Base-by-base conservation (phyloP, 2,888 invertebrate species). In the Troilus luridus region DNA sequence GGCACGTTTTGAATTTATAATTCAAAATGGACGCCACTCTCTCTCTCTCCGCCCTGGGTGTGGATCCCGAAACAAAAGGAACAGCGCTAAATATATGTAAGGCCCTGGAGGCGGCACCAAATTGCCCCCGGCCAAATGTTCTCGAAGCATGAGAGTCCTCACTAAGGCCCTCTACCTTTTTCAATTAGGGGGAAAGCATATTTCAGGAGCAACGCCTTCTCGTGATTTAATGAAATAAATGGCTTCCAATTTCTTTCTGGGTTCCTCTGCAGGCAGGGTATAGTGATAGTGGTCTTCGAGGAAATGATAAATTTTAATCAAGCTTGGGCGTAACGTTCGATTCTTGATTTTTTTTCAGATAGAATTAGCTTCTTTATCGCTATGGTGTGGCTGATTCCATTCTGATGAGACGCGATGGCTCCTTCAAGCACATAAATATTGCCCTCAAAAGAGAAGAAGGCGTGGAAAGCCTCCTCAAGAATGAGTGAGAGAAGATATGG, bases 1-100 rank as follows among this genome's bases (percentile, higher is more conserved):
- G 89, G 89, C 89, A 89, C 89, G 89, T 89, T 89, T 89, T 89
- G 89, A 89, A 89, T 89, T 89, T 89, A 89, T 89, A 89, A 89
- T 89, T 89, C 89, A 89, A 89, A 89, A 89, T 89, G 89, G 89
- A 89, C 62, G 89, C 54, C 64, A 60, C 60, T 60, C 60, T 27
- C 88, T 88, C 89, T 54, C 64, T 88, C 88, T 81, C 81, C 27
- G 19, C 5, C 85, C 56, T 85, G 85, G 85, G 85, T 85, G 85
- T 85, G 85, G 85, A 85, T 85, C 85, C n/a, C 85, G n/a, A 85
- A 54, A 85, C 54, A 85, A 85, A 85, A 54, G 56, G 56, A 85
- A 85, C 11, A 85, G 0, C 21, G 56, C 56, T 85, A 56, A 85
- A 85, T 56, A 85, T 85, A 85, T 85, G 85, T 85, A n/a, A 58